Evolutionary conservation across 2,797 vertebrate genomes (phyloP), one percentile per base, ranked within the genome.

Genomic region (Micromesistius poutassou): DNA sequence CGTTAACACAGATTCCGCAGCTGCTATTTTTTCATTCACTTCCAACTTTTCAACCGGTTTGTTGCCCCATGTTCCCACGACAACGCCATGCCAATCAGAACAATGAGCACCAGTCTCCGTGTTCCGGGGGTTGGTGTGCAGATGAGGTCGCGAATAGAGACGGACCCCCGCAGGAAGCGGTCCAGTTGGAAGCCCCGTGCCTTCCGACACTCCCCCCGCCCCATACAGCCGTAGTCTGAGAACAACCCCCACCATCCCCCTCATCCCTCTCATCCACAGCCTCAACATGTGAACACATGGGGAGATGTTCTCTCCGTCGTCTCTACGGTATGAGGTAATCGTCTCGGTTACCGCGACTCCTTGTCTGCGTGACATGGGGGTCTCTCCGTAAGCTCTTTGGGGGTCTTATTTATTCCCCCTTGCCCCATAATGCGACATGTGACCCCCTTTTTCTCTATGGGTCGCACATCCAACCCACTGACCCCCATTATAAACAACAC

Each of bases 361-460:
- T 25, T 66, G 62, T 66, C 10, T 66, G 40, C 13, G 4, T 28
- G 62, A 25, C n/a, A 25, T 6, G 25, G 25, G 28, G 62, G 62
- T 68, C 62, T 68, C 25, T 68, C 25, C 8, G 1, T 68, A 28
- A 68, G 62, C 2, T n/a, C 22, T 25, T 62, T 25, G 55, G 22
- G 6, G 0, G 19, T 55, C 22, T 22, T 46, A 3, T 55, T 22
- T 55, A 14, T 19, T 50, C 19, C 46, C 46, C 22, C 35, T 25
- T n/a, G 72, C 72, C 9, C 35, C 35, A 78, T 79, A 55, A 86
- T 89, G 82, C 83, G 86, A 82, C 83, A 84, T 87, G 81, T 87
- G 89, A 90, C 90, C 88, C 85, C 84, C 76, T 91, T 93, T 93
- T 28, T 68, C 83, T 70, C 76, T 74, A 80, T 77, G 80, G 80